These are phyloP conservation scores for Drosophila flavopinicola DNA, from an alignment of 2,888 invertebrate species.

Conservation along the genomic window DNA sequence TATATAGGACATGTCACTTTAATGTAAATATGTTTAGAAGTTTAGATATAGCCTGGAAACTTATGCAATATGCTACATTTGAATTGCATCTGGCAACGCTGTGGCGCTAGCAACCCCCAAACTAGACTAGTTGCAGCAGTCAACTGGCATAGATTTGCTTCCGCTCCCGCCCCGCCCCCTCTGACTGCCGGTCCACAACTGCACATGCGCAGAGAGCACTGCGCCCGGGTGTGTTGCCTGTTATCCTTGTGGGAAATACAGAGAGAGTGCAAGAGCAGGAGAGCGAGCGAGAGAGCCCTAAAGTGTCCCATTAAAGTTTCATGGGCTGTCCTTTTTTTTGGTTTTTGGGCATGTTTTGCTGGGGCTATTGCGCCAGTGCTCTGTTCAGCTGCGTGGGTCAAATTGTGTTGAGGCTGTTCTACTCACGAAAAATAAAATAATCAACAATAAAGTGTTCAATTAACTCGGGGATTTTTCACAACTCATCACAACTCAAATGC, in stretches of 20 bases:
- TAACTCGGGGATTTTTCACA: conserved; percentile 69
- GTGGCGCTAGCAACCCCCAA: conserved; percentile 30
- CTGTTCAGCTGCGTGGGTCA: conserved; percentile 43
- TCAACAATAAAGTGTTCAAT: conserved; percentile 63
- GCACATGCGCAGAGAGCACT: conserved; percentile 40
- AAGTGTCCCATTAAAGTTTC: conserved; percentile 50
- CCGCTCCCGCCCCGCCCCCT: neutral
- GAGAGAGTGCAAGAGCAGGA: neutral
- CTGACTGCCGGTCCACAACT: no score
- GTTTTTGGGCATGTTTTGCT: conserved; percentile 50
- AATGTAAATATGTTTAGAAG: neutral
- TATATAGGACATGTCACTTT: no score
- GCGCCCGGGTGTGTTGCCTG: conserved; percentile 34
- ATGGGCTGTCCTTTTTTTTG: conserved; percentile 46
- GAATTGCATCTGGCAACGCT: conserved; percentile 43
- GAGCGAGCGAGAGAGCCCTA: conserved; percentile 7
- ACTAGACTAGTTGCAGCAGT: conserved; percentile 28
- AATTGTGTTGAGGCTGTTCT: conserved; percentile 46
- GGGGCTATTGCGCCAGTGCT: conserved; percentile 15
- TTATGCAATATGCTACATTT: neutral
- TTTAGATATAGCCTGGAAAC: neutral
- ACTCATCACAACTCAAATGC: conserved; percentile 11
- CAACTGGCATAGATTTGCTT: conserved; percentile 42
- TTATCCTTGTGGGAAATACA: conserved; percentile 14
- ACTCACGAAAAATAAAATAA: conserved; percentile 1